A percentile compares a stretch with the other conserved stretches of the same genome.
phyloP scores from a whole-genome alignment of 2,797 vertebrate species.

The Potorous gilbertii region DNA sequence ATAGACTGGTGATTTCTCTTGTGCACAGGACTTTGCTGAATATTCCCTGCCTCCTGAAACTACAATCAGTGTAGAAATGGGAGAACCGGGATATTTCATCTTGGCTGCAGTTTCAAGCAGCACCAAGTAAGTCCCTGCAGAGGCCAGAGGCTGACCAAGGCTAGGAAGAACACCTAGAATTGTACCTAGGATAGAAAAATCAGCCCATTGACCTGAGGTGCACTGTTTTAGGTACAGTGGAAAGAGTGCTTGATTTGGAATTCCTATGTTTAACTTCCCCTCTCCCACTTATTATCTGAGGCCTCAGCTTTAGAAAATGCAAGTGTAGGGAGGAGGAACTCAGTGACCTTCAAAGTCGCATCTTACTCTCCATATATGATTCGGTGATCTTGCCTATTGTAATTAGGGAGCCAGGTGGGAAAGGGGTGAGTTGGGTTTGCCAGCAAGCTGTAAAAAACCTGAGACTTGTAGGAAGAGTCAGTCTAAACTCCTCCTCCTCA shows the following conservation, averaged over 20 bases:
- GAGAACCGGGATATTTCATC: not conserved
- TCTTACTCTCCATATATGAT: not conserved
- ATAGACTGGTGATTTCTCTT: not conserved
- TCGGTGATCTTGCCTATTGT: not conserved
- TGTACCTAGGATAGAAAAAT: not conserved
- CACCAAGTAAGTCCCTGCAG: not conserved
- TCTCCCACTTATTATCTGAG: not conserved
- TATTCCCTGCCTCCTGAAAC: not conserved
- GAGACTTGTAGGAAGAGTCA: not conserved
- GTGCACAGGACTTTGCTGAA: not conserved
- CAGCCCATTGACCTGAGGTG: not conserved
- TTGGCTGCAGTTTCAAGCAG: not conserved
- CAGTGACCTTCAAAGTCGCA: not conserved
- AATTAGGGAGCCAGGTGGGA: not conserved
- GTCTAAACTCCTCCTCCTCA: not conserved
- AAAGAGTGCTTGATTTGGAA: not conserved
- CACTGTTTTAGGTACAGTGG: not conserved
- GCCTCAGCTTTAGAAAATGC: not conserved
- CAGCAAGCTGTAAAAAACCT: not conserved
- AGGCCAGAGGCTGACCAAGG: not conserved
- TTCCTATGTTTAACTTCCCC: not conserved
- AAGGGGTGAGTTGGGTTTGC: not conserved
- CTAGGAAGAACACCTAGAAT: not conserved
- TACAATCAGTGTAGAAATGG: not conserved
- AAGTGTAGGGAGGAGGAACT: not conserved